phyloP scores from a whole-genome alignment of 2,797 vertebrate genomes.

The Peromyscus attwateri region DNA sequence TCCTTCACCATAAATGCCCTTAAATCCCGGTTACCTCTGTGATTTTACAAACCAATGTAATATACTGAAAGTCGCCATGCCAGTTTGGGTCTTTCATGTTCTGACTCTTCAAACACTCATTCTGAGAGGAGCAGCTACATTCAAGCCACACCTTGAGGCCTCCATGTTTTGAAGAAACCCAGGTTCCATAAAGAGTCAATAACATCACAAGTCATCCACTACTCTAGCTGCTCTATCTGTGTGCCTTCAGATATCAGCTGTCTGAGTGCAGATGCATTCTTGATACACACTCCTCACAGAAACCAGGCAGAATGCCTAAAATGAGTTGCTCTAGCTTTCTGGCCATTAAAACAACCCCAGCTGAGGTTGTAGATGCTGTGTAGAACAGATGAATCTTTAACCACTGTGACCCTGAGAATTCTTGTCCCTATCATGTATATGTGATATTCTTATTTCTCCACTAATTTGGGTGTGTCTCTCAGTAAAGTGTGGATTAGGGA shows the following conservation, averaged over 20 bases:
- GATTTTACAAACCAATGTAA: not conserved
- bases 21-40: not conserved
- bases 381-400: not conserved
- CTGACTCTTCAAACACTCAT: not conserved
- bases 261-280: not conserved
- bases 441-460: not conserved
- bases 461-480: not conserved
- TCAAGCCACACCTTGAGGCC: not conserved
- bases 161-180: not conserved
- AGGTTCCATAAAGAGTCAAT: not conserved
- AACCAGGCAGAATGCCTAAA: not conserved
- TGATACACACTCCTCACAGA: not conserved
- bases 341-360: not conserved
- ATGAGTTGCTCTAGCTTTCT: not conserved
- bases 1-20: not conserved
- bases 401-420: not conserved
- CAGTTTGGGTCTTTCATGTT: not conserved
- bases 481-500: not conserved
- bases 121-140: not conserved
- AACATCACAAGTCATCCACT: not conserved
- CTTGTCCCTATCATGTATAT: not conserved
- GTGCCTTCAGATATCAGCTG: too few species aligned
- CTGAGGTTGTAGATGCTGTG: not conserved
- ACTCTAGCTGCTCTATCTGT: not conserved
- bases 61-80: not conserved